A percentile compares a stretch with the other conserved stretches of the same genome.
These are phyloP conservation scores for Vanessa cardui DNA, from an alignment of 2,888 invertebrate species.

Conservation along the genomic window DNA sequence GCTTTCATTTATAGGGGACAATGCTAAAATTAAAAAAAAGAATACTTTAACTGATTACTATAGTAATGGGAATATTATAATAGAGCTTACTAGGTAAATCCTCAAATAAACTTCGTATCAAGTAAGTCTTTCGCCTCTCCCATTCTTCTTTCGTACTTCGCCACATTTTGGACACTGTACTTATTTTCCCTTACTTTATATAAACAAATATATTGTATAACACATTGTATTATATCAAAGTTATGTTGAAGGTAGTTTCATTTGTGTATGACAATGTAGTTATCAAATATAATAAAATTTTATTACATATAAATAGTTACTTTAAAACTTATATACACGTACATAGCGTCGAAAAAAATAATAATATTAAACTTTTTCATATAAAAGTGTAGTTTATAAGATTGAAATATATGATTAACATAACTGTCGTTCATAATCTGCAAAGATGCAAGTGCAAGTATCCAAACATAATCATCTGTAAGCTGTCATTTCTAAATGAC, in stretches of 20 bases:
- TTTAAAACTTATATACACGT: too few species aligned
- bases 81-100: conserved; percentile 25
- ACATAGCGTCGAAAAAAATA: too few species aligned
- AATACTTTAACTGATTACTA: neutral
- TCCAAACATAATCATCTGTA: conserved; percentile 40
- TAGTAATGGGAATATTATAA: neutral
- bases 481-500: conserved; percentile 35
- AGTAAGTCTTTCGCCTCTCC: conserved; percentile 25
- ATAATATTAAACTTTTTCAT: too few species aligned
- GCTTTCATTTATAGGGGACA: conserved; percentile 15
- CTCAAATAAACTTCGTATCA: conserved; percentile 34
- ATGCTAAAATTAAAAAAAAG: neutral
- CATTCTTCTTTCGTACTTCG: conserved; percentile 25
- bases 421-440: neutral
- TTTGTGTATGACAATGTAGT: neutral
- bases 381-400: too few species aligned
- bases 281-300: neutral
- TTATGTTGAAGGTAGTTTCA: neutral
- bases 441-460: conserved; percentile 39
- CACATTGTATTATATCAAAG: neutral
- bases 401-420: too few species aligned
- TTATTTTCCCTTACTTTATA: neutral
- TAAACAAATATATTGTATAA: conserved; percentile 35
- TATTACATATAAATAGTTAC: too few species aligned
- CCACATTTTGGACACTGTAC: conserved; percentile 17